Conservation (phyloP, 2,888 invertebrate species). For the Metalampra italica region DNA sequence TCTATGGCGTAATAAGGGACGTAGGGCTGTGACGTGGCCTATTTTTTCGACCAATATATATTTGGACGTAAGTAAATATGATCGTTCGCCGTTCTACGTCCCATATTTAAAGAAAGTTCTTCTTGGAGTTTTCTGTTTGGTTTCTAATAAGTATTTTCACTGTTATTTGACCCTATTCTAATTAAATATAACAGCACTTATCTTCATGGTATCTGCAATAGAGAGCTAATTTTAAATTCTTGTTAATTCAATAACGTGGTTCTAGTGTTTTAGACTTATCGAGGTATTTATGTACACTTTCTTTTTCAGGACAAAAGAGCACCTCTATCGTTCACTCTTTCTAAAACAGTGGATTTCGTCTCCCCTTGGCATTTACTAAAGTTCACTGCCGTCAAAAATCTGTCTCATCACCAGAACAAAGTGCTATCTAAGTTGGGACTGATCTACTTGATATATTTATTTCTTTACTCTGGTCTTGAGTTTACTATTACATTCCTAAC, state of each 20-base stretch:
- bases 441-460: conserved; percentile 93
- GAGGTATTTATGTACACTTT: conserved; percentile 2
- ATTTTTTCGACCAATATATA: too few species aligned
- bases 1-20: neutral
- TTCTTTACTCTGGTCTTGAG: conserved; percentile 97
- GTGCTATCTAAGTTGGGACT: conserved; percentile 83
- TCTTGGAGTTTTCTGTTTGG: too few species aligned
- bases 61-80: too few species aligned
- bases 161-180: too few species aligned
- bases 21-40: too few species aligned
- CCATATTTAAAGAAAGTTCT: too few species aligned
- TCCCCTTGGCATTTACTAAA: conserved; percentile 68
- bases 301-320: conserved; percentile 83
- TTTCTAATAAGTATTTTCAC: too few species aligned
- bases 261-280: neutral
- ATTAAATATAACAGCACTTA: too few species aligned
- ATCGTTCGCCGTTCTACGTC: too few species aligned
- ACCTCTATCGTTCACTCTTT: conserved; percentile 81
- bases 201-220: too few species aligned
- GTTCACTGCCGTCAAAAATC: conserved; percentile 83
- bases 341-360: conserved; percentile 78
- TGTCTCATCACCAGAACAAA: conserved; percentile 79
- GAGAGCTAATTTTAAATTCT: too few species aligned
- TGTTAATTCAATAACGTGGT: too few species aligned
- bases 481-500: conserved; percentile 98